A percentile compares a stretch with the other conserved stretches of the same genome.
Conservation (phyloP, 2,888 invertebrate species). For the Drosophila quinaria region DNA sequence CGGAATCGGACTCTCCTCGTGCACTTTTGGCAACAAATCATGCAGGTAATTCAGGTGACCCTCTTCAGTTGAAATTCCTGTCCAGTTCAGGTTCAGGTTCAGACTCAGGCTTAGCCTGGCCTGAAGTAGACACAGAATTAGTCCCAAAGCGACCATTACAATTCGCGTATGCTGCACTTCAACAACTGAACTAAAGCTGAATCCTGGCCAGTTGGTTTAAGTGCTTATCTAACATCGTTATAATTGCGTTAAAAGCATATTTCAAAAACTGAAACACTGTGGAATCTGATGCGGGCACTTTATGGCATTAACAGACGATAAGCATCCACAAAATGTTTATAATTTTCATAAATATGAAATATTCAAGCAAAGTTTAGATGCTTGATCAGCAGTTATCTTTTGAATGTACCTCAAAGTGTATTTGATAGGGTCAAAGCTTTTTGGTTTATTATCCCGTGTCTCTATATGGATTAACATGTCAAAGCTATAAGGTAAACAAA, state of each 20-base stretch:
- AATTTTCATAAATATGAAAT: neutral
- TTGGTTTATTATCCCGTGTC: neutral
- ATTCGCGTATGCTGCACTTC: slow-evolving; percentile 1
- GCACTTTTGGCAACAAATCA: slow-evolving; percentile 36
- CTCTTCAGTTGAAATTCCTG: neutral
- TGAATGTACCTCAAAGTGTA: neutral
- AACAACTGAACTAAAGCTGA: slow-evolving; percentile 21
- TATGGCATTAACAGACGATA: slow-evolving; percentile 27
- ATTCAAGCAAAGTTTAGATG: neutral
- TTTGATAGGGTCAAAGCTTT: neutral
- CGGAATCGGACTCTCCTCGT: slow-evolving; percentile 34
- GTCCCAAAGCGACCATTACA: slow-evolving; percentile 27
- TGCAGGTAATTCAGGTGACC: slow-evolving; percentile 20
- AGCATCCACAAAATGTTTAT: slow-evolving; percentile 19
- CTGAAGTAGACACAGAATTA: slow-evolving; percentile 23
- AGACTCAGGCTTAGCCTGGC: neutral
- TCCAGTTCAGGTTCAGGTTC: neutral
- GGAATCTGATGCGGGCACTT: slow-evolving; percentile 4
- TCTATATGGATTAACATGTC: neutral
- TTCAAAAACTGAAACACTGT: slow-evolving; percentile 32
- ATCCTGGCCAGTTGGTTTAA: slow-evolving; percentile 25
- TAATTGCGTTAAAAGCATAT: slow-evolving; percentile 56
- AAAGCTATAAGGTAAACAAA: neutral
- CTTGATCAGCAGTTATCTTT: neutral
- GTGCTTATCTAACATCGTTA: slow-evolving; percentile 29